Conservation (phyloP, 2,797 vertebrate genomes). For the Borostomias antarcticus region DNA sequence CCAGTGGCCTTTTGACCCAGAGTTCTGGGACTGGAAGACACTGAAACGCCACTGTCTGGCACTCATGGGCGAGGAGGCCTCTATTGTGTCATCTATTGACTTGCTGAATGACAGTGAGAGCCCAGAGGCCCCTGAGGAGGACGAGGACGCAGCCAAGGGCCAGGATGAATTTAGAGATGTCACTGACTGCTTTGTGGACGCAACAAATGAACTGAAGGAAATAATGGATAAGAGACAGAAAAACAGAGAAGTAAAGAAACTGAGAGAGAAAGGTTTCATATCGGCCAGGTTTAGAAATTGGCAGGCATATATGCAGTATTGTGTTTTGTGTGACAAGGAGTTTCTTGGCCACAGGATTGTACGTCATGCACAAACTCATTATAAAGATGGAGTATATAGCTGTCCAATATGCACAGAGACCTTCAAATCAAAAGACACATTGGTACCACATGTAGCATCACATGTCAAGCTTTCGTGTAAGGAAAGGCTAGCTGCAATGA, state of each 20-base stretch:
- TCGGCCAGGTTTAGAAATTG: conserved; percentile 95
- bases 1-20: conserved; percentile 97
- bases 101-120: conserved; percentile 90
- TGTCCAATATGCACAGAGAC: conserved; percentile 95
- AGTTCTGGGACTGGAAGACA: conserved; percentile 99
- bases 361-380: conserved; percentile 94
- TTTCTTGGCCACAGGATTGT: conserved; percentile 97
- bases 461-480: conserved; percentile 96
- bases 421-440: conserved; percentile 90
- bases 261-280: conserved; percentile 91
- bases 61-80: conserved; percentile 96
- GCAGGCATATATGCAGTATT: conserved; percentile 99
- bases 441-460: conserved; percentile 92
- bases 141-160: conserved; percentile 76
- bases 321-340: conserved; percentile 96
- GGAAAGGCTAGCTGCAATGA: conserved; percentile 92
- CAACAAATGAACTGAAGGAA: conserved; percentile 81
- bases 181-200: conserved; percentile 76
- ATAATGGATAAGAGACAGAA: conserved; percentile 84
- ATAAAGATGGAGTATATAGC: conserved; percentile 87
- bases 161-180: conserved; percentile 75
- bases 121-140: conserved; percentile 80
- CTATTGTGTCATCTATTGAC: conserved; percentile 96
- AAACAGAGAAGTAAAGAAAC: conserved; percentile 90
- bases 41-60: conserved; percentile 94